Conservation (phyloP, 2,113 vertebrate genomes). For the Albula goreensis region DNA sequence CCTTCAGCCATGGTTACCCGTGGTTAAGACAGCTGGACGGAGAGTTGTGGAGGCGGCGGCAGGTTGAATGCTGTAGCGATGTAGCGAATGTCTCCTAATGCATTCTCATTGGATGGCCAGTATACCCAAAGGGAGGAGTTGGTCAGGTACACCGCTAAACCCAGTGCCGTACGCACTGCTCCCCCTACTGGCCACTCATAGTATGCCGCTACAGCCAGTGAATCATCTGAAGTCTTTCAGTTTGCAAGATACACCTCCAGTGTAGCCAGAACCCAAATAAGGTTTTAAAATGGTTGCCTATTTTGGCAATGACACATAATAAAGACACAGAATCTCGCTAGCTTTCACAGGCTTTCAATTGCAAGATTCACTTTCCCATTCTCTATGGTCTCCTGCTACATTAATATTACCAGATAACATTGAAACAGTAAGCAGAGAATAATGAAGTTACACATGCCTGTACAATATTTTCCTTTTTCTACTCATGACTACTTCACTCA, state of each 20-base stretch:
- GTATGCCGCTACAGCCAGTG: background rate
- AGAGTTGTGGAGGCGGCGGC: slow-evolving; percentile 24
- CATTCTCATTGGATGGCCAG: slow-evolving; percentile 50
- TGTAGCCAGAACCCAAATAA: no score
- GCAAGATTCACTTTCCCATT: background rate
- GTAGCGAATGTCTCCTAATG: slow-evolving; percentile 24
- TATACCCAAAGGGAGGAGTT: slow-evolving; percentile 52
- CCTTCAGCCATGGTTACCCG: slow-evolving; percentile 79
- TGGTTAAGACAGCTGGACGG: slow-evolving; percentile 27
- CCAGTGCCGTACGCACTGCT: slow-evolving; percentile 3
- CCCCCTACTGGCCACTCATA: slow-evolving; percentile 34
- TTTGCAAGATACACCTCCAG: background rate
- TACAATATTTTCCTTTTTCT: background rate
- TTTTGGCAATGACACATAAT: no score
- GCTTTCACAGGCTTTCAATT: background rate
- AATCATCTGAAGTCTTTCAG: no score
- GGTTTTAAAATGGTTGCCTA: no score
- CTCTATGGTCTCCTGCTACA: background rate
- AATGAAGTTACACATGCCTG: no score
- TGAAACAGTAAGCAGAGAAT: no score
- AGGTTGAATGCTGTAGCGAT: slow-evolving; percentile 29
- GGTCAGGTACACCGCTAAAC: slow-evolving; percentile 41
- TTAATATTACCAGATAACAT: background rate
- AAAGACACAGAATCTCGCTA: no score
- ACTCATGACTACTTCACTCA: no score